Evolutionary conservation across 2,113 vertebrate genomes (phyloP).

Genomic region (Bubalus kerabau): DNA sequence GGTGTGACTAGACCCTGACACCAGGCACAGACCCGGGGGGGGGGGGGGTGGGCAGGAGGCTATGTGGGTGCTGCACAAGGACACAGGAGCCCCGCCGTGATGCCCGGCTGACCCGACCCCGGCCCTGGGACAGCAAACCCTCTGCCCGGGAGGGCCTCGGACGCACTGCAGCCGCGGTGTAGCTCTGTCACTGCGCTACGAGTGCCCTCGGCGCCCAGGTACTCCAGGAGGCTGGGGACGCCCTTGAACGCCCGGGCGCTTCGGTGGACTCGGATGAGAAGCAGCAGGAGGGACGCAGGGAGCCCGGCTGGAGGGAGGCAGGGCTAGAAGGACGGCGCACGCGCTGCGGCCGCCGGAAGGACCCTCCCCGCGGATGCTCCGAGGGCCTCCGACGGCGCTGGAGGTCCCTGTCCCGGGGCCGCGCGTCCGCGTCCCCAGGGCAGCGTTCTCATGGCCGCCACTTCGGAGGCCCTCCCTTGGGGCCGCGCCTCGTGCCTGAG

Average conservation of each 20-base stretch:
- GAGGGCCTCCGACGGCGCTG: accelerated
- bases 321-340: accelerated
- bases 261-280: accelerated
- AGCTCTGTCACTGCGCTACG: accelerated
- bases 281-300: accelerated
- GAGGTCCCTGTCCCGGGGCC: too few species aligned
- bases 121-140: not conserved
- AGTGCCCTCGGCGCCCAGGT: accelerated
- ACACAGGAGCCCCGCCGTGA: accelerated
- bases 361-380: not conserved
- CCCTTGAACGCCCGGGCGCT: not conserved
- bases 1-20: accelerated
- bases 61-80: accelerated
- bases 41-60: accelerated
- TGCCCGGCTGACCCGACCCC: accelerated
- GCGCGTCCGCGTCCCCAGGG: not conserved
- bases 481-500: accelerated
- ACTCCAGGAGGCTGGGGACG: not conserved
- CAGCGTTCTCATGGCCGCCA: accelerated
- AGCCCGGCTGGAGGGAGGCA: accelerated
- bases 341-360: not conserved
- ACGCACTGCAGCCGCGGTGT: too few species aligned
- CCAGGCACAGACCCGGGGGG: not conserved
- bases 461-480: not conserved
- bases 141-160: accelerated